Evolutionary conservation across 1,140 invertebrate genomes (phyloP).

Genomic region (Portunus trituberculatus): DNA sequence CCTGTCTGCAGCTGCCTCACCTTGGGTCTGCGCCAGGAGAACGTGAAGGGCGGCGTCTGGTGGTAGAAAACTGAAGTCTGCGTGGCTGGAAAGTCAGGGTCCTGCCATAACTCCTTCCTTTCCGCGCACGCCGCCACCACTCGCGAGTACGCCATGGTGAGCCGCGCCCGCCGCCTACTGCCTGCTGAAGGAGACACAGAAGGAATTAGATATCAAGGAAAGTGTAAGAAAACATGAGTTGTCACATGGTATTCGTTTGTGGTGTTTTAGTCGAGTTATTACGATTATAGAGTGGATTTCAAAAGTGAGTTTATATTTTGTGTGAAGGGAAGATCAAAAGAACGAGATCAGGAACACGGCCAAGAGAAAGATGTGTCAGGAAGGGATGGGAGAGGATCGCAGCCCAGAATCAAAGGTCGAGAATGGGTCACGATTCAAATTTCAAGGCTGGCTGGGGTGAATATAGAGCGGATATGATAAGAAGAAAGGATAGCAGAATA

Average conservation of each 20-base stretch:
- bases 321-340: not conserved
- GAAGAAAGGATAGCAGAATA: no score
- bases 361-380: no score
- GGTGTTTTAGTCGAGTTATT: not conserved
- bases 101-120: constrained; percentile 92
- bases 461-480: no score
- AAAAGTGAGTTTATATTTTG: not conserved
- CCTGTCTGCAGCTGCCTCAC: constrained; percentile 81
- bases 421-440: no score
- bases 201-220: not conserved
- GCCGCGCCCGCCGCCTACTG: not conserved
- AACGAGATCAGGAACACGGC: no score
- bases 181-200: no score
- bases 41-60: constrained; percentile 94
- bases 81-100: constrained; percentile 93
- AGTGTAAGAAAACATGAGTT: no score
- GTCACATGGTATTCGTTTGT: no score
- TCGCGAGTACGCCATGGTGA: constrained; percentile 88
- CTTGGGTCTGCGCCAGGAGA: constrained; percentile 95
- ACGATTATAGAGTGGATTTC: not conserved
- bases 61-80: constrained; percentile 95
- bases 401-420: no score
- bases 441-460: no score
- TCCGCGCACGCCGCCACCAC: constrained; percentile 90
- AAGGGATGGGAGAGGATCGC: no score